A percentile compares a stretch with the other conserved stretches of the same genome.
Evolutionary conservation across 2,113 vertebrate species (phyloP).

Genomic region (Dissostichus mawsoni): DNA sequence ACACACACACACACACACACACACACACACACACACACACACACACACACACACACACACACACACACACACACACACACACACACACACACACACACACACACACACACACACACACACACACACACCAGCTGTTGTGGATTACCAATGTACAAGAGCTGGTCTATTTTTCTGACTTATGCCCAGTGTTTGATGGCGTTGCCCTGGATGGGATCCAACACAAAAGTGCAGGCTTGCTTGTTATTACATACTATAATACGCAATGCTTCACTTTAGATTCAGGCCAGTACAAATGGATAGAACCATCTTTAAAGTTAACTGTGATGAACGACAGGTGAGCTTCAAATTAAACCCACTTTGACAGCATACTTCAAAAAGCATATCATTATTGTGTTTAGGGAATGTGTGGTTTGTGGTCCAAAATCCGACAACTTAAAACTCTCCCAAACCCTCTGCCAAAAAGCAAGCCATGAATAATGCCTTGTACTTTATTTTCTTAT

Average conservation of each 20-base stretch:
- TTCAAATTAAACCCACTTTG: neutral
- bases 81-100: slow-evolving; percentile 49
- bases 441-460: slow-evolving; percentile 11
- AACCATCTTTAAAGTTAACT: slow-evolving; percentile 10
- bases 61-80: slow-evolving; percentile 52
- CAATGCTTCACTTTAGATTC: neutral
- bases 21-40: neutral
- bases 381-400: neutral
- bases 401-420: neutral
- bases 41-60: slow-evolving; percentile 44
- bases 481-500: slow-evolving; percentile 42
- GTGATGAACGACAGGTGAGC: neutral
- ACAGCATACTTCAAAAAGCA: slow-evolving; percentile 6
- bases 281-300: neutral
- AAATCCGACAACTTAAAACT: slow-evolving; percentile 9
- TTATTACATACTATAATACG: slow-evolving; percentile 27
- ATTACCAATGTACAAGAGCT: slow-evolving; percentile 72
- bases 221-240: slow-evolving; percentile 53
- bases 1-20: too few relatives aligned
- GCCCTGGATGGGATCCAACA: slow-evolving; percentile 61
- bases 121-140: slow-evolving; percentile 78
- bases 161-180: slow-evolving; percentile 59
- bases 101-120: slow-evolving; percentile 44
- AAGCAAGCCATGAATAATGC: slow-evolving; percentile 41
- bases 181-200: slow-evolving; percentile 64